Evolutionary conservation across 2,888 invertebrate species (phyloP).

Genomic region (Capitulum mitella): DNA sequence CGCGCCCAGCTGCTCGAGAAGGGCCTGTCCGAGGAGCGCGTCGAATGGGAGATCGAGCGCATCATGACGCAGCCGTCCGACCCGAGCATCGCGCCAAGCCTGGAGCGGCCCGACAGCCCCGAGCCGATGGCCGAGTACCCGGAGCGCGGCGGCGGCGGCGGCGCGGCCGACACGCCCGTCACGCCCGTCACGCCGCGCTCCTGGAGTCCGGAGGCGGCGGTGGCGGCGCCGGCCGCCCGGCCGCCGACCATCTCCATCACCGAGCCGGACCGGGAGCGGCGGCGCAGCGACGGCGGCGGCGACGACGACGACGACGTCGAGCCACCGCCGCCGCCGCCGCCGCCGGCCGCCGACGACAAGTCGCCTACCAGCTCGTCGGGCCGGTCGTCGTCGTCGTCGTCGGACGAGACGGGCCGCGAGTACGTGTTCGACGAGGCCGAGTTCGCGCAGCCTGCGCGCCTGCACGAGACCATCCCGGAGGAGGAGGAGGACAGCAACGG

Average conservation of each 20-base stretch:
- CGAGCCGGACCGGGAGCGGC: neutral
- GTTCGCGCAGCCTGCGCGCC: neutral
- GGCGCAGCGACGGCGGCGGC: neutral
- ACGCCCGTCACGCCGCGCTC: neutral
- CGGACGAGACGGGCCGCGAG: neutral
- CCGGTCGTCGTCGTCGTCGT: neutral
- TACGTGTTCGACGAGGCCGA: neutral
- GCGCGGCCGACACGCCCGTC: neutral
- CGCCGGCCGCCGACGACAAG: too few species aligned
- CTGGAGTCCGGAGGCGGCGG: too few species aligned
- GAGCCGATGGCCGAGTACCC: conserved; percentile 25
- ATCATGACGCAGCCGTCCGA: conserved; percentile 31
- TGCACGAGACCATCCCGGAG: neutral
- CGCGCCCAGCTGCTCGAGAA: conserved; percentile 52
- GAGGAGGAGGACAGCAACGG: conserved; percentile 2
- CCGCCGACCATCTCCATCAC: neutral
- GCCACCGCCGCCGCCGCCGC: neutral
- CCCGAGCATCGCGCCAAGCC: neutral
- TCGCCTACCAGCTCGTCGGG: neutral
- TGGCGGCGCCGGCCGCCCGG: neutral
- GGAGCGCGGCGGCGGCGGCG: too few species aligned
- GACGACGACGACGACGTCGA: neutral
- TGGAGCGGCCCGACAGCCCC: conserved; percentile 16
- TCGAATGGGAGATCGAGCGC: conserved; percentile 24
- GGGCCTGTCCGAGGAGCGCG: conserved; percentile 51